Evolutionary conservation across 2,888 invertebrate species (phyloP).

Genomic region (Mythimna ferrago): DNA sequence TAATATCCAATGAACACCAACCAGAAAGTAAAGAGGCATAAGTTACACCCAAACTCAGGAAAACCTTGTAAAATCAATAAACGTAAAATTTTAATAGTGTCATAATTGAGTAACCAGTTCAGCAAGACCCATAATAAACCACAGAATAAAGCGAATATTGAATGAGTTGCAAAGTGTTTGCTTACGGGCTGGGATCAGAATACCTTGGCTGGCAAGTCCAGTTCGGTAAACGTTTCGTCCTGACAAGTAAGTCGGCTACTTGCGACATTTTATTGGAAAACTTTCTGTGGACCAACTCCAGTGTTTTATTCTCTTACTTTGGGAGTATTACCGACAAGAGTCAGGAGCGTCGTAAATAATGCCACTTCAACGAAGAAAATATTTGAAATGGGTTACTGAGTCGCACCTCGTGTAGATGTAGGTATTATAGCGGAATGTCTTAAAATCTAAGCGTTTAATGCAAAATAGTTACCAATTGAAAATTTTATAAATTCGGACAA

Average conservation of each 20-base stretch:
- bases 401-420: constrained; percentile 1
- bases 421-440: background rate
- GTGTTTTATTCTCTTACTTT: constrained; percentile 62
- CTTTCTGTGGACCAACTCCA: constrained; percentile 58
- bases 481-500: background rate
- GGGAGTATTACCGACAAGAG: constrained; percentile 48
- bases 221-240: constrained; percentile 49
- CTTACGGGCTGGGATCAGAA: constrained; percentile 48
- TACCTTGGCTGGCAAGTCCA: constrained; percentile 36
- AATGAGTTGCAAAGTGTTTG: constrained; percentile 45
- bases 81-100: constrained; percentile 63
- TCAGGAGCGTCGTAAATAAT: constrained; percentile 56
- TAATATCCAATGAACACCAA: constrained; percentile 6
- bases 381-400: constrained; percentile 29
- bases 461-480: background rate
- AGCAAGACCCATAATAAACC: constrained; percentile 49
- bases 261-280: constrained; percentile 65
- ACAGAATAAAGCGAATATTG: constrained; percentile 32
- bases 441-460: background rate
- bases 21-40: constrained; percentile 38
- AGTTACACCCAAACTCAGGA: constrained; percentile 48
- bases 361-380: constrained; percentile 22
- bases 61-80: constrained; percentile 65
- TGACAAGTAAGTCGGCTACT: constrained; percentile 62
- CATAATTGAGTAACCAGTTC: constrained; percentile 60